phyloP scores from a whole-genome alignment of 2,888 invertebrate species.

The Melipona beecheii region DNA sequence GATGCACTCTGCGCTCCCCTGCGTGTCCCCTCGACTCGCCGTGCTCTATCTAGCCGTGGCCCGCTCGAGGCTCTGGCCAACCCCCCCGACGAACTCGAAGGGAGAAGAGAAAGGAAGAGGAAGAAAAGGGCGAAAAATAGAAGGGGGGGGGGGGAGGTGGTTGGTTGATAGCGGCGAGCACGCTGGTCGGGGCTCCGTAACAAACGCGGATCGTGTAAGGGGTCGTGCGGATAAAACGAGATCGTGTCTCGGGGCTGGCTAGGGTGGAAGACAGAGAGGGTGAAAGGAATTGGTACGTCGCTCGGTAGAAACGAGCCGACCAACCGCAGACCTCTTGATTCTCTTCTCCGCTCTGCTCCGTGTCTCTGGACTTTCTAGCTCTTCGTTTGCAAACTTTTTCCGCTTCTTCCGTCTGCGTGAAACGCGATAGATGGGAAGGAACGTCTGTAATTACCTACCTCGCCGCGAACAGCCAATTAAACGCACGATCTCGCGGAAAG shows the following conservation, averaged over 20 bases:
- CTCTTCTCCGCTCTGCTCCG: neutral
- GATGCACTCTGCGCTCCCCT: constrained; percentile 70
- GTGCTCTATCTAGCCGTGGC: constrained; percentile 41
- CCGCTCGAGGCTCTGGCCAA: constrained; percentile 75
- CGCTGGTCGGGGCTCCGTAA: constrained; percentile 72
- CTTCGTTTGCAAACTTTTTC: constrained; percentile 16
- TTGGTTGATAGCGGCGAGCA: constrained; percentile 55
- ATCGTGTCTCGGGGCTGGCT: constrained; percentile 78
- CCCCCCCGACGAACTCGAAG: constrained; percentile 68
- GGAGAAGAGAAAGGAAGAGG: constrained; percentile 1
- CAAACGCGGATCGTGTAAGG: constrained; percentile 82
- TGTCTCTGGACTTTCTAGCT: neutral
- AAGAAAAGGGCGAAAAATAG: constrained; percentile 50
- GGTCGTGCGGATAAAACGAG: constrained; percentile 83
- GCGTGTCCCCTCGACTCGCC: constrained; percentile 32
- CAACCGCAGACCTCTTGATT: constrained; percentile 37
- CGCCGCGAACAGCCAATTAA: constrained; percentile 17
- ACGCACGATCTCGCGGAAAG: constrained; percentile 6
- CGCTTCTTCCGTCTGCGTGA: neutral
- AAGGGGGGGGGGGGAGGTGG: neutral
- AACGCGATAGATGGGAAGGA: neutral
- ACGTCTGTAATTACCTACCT: neutral
- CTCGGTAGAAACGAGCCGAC: constrained; percentile 73
- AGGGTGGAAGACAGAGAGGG: constrained; percentile 74
- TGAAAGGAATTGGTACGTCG: constrained; percentile 83